These are phyloP conservation scores for Petrosia ficiformis DNA, from an alignment of 37 sponge, comb jelly and placozoan genomes.

Conservation along the genomic window DNA sequence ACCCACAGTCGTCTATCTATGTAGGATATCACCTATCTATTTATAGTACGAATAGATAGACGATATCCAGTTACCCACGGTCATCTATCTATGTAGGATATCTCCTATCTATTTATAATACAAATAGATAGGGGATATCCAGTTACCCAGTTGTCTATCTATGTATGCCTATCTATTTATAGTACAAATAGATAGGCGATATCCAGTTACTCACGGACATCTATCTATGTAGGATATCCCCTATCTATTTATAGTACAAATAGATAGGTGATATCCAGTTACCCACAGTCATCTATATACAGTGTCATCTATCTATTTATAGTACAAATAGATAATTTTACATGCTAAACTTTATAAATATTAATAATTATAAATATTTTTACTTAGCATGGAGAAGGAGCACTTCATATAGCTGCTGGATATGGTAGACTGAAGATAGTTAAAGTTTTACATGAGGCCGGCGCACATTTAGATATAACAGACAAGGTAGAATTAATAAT, in stretches of 20 bases:
- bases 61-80: too few relatives aligned
- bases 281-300: not conserved
- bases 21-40: too few relatives aligned
- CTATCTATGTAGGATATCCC: too few relatives aligned
- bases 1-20: too few relatives aligned
- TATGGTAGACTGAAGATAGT: conserved; percentile 70
- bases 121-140: too few relatives aligned
- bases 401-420: conserved; percentile 84
- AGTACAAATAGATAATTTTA: not conserved
- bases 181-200: too few relatives aligned
- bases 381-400: conserved; percentile 81
- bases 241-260: not conserved
- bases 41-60: too few relatives aligned
- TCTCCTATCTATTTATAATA: too few relatives aligned
- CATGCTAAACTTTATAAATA: not conserved
- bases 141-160: too few relatives aligned
- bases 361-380: not conserved
- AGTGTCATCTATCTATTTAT: not conserved
- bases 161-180: too few relatives aligned
- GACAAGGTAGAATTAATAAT: conserved; percentile 61
- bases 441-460: conserved; percentile 36
- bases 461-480: conserved; percentile 53
- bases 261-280: not conserved
- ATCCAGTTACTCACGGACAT: too few relatives aligned
- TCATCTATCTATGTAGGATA: too few relatives aligned